phyloP scores from a whole-genome alignment of 2,113 vertebrate genomes.

The Cettia cetti region DNA sequence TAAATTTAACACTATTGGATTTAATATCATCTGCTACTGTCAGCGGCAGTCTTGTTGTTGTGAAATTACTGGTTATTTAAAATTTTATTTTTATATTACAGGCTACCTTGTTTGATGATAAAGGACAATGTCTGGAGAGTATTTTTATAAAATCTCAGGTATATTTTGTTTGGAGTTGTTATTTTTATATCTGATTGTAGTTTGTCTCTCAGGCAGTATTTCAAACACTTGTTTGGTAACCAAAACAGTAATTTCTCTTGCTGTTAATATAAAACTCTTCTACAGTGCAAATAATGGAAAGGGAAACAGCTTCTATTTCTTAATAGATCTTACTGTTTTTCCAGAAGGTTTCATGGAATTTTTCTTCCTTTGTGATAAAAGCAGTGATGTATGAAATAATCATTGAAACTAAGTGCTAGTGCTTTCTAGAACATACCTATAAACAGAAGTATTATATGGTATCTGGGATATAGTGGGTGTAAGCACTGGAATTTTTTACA shows the following conservation, averaged over 20 bases:
- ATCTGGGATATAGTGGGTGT: neutral
- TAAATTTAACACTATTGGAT: neutral
- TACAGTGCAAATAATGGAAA: neutral
- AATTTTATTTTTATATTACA: constrained; percentile 29
- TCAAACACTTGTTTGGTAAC: neutral
- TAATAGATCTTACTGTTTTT: neutral
- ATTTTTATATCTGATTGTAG: neutral
- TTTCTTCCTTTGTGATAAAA: neutral
- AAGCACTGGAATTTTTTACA: neutral
- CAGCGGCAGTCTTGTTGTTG: neutral
- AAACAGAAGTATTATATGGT: neutral
- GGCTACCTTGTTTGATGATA: constrained; percentile 76
- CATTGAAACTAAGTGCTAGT: neutral
- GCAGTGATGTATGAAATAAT: no score
- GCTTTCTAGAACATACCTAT: neutral
- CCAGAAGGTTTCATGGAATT: neutral
- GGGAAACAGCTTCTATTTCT: neutral
- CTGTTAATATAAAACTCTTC: neutral
- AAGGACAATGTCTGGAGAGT: constrained; percentile 75
- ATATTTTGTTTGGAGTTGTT: neutral
- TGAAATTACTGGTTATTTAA: neutral
- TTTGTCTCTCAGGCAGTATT: neutral
- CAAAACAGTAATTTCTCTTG: neutral
- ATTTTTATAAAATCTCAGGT: constrained; percentile 78
- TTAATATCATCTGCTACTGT: neutral